Evolutionary conservation across 2,888 invertebrate genomes (phyloP).

Genomic region (Polydrusus tereticollis): DNA sequence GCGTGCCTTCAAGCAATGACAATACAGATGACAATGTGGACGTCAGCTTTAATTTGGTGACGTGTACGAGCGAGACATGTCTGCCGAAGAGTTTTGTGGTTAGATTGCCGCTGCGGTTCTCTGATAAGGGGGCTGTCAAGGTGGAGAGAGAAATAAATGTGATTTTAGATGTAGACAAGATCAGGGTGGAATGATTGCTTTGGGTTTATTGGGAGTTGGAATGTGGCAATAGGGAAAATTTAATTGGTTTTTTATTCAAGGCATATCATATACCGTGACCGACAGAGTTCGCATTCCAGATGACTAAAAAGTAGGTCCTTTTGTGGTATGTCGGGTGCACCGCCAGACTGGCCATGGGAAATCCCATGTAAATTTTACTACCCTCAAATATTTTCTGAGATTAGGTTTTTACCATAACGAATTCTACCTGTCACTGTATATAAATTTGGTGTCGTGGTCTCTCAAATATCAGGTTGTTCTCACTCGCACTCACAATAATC

Average conservation of each 20-base stretch:
- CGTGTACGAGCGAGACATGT: constrained; percentile 62
- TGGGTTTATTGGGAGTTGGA: not conserved
- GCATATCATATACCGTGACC: too few relatives aligned
- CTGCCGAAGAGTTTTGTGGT: constrained; percentile 62
- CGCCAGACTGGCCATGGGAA: too few relatives aligned
- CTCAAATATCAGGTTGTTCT: too few relatives aligned
- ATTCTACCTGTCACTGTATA: too few relatives aligned
- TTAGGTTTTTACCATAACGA: too few relatives aligned
- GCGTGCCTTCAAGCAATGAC: constrained; percentile 55
- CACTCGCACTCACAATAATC: too few relatives aligned
- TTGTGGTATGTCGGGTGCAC: too few relatives aligned
- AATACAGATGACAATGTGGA: constrained; percentile 53
- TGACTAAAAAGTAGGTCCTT: too few relatives aligned
- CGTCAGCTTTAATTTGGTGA: constrained; percentile 61
- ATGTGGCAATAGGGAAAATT: not conserved
- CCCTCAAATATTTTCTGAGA: too few relatives aligned
- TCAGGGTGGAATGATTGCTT: constrained; percentile 6
- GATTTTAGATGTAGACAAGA: constrained; percentile 35
- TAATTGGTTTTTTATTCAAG: not conserved
- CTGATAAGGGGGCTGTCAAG: constrained; percentile 31
- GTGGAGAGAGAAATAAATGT: constrained; percentile 45
- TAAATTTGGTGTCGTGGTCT: too few relatives aligned
- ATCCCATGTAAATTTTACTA: too few relatives aligned
- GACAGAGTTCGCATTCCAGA: too few relatives aligned
- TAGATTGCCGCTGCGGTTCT: constrained; percentile 55